These are phyloP conservation scores for Piaya cayana DNA, from an alignment of 2,113 vertebrate genomes.

Conservation along the genomic window DNA sequence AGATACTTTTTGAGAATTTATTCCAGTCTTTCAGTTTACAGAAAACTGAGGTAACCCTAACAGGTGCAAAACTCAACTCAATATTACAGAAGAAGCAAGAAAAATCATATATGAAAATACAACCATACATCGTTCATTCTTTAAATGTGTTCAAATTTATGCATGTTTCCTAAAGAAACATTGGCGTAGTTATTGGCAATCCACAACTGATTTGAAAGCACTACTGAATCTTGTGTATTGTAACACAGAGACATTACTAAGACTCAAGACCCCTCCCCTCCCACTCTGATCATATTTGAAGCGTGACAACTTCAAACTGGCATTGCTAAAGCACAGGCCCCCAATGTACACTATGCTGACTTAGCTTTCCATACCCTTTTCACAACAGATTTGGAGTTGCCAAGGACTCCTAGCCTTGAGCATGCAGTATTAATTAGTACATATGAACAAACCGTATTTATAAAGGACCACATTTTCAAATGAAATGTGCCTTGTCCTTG, in stretches of 20 bases:
- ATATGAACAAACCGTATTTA: not conserved
- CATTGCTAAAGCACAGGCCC: not conserved
- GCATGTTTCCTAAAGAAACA: not conserved
- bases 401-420: not conserved
- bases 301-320: not conserved
- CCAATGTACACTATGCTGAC: not conserved
- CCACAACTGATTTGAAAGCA: not conserved
- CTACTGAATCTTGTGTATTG: not conserved
- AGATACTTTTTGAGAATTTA: conserved; percentile 32
- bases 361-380: not conserved
- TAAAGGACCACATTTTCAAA: not conserved
- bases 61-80: not conserved
- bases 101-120: not conserved
- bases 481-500: not conserved
- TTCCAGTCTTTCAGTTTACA: conserved; percentile 1
- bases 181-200: not conserved
- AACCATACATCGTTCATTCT: not conserved
- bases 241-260: not conserved
- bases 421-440: not conserved
- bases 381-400: not conserved
- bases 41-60: conserved; percentile 53
- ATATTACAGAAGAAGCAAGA: not conserved
- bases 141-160: not conserved
- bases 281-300: not conserved
- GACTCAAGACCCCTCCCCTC: not conserved